Conservation (phyloP, 2,113 vertebrate species). For the Oophaga pumilio region DNA sequence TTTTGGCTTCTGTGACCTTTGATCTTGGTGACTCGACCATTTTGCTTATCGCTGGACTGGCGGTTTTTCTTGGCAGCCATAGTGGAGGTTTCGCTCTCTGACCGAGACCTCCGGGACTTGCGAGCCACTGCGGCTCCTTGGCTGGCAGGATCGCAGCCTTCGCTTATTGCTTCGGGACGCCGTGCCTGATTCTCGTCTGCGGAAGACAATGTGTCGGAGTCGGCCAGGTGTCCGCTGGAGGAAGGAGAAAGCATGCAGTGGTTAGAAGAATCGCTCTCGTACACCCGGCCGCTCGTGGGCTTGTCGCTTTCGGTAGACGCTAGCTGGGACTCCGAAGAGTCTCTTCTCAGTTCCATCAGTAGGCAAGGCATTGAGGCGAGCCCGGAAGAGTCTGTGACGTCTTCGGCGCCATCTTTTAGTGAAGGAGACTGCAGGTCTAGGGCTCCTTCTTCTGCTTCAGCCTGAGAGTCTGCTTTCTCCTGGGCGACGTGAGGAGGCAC, state of each 20-base stretch:
- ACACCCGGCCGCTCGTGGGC: conserved; percentile 70
- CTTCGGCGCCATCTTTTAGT: conserved; percentile 74
- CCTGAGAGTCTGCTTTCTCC: conserved; percentile 72
- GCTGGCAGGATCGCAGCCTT: conserved; percentile 71
- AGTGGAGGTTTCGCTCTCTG: conserved; percentile 88
- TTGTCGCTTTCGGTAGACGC: conserved; percentile 85
- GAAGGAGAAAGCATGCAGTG: conserved; percentile 96
- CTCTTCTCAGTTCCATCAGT: conserved; percentile 91
- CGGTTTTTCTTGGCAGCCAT: conserved; percentile 98
- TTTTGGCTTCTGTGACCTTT: conserved; percentile 93
- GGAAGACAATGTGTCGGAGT: conserved; percentile 94
- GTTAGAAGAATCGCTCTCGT: conserved; percentile 96
- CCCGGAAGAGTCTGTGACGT: conserved; percentile 78
- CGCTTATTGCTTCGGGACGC: conserved; percentile 65
- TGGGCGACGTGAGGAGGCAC: conserved; percentile 77
- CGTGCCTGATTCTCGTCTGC: conserved; percentile 81
- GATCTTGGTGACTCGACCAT: conserved; percentile 82
- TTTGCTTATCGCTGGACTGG: conserved; percentile 87
- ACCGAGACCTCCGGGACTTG: conserved; percentile 89
- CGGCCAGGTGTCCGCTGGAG: conserved; percentile 93
- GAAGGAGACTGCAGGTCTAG: conserved; percentile 77
- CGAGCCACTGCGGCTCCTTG: conserved; percentile 72
- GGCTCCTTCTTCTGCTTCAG: conserved; percentile 77
- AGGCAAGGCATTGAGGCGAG: conserved; percentile 93
- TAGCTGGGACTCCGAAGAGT: conserved; percentile 88